Percentiles rank a stretch among this genome's conserved stretches.
Conservation (phyloP, 2,888 invertebrate species). For the Acanthococcus lagerstroemiae region DNA sequence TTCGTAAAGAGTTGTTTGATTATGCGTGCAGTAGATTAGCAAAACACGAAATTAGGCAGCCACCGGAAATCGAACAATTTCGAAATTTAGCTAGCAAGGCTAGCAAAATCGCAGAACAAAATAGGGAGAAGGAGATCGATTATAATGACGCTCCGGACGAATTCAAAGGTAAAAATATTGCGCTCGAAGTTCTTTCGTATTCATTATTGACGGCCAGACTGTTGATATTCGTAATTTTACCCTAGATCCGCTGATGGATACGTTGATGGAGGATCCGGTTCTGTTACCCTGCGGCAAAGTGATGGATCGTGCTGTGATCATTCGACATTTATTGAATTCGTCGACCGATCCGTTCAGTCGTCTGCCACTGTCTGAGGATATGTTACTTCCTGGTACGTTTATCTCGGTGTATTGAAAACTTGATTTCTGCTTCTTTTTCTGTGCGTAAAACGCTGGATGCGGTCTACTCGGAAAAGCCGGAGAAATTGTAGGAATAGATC, state of each 20-base stretch:
- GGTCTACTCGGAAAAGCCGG: too few relatives aligned
- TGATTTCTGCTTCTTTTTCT: too few relatives aligned
- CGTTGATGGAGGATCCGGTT: conserved; percentile 92
- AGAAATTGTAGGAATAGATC: too few relatives aligned
- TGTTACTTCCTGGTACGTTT: conserved; percentile 70
- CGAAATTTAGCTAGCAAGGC: conserved; percentile 64
- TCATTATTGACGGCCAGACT: too few relatives aligned
- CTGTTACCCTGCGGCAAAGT: conserved; percentile 79
- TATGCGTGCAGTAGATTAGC: conserved; percentile 77
- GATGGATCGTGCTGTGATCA: conserved; percentile 89
- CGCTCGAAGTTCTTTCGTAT: background rate
- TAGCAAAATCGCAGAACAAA: conserved; percentile 58
- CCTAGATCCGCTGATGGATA: conserved; percentile 89
- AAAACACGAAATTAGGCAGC: conserved; percentile 68
- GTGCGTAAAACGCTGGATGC: too few relatives aligned
- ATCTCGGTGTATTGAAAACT: too few relatives aligned
- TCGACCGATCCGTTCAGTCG: conserved; percentile 97
- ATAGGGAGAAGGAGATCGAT: conserved; percentile 81
- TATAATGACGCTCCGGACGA: conserved; percentile 93
- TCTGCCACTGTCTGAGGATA: conserved; percentile 86
- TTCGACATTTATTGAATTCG: conserved; percentile 87
- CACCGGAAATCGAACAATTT: conserved; percentile 79
- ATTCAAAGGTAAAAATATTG: conserved; percentile 55
- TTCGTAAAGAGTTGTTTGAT: conserved; percentile 82
- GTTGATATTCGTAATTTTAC: conserved; percentile 2